These are phyloP conservation scores for Drosophila willistoni DNA, from an alignment of 1,140 invertebrate species.

Conservation along the genomic window DNA sequence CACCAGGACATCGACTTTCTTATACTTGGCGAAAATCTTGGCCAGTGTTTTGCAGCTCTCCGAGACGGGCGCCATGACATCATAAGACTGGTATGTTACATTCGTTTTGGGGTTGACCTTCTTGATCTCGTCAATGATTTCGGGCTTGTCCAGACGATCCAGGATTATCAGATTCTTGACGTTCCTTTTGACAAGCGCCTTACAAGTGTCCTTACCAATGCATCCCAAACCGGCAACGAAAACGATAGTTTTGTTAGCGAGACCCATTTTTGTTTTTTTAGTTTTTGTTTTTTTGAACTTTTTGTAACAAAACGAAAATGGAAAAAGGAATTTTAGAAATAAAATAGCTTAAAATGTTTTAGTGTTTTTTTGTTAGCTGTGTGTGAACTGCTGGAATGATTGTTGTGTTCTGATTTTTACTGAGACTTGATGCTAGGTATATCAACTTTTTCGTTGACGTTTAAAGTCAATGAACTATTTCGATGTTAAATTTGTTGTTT, in stretches of 20 bases:
- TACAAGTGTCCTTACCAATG: slow-evolving; percentile 71
- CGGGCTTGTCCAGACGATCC: slow-evolving; percentile 67
- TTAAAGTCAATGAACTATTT: no score
- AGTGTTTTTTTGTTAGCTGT: no score
- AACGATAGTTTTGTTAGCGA: slow-evolving; percentile 72
- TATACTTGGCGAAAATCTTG: slow-evolving; percentile 60
- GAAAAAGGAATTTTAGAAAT: no score
- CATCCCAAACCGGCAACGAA: slow-evolving; percentile 75
- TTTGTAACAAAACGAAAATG: no score
- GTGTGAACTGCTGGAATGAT: no score
- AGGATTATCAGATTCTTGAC: slow-evolving; percentile 70
- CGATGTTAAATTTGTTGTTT: no score
- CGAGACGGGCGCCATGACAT: slow-evolving; percentile 60
- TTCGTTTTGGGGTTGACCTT: slow-evolving; percentile 70
- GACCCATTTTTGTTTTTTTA: slow-evolving; percentile 7
- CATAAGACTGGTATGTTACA: slow-evolving; percentile 65
- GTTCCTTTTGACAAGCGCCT: slow-evolving; percentile 55
- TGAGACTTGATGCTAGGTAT: no score
- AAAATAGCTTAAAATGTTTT: no score
- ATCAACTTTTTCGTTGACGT: no score
- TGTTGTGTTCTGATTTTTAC: no score
- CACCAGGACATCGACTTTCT: slow-evolving; percentile 73
- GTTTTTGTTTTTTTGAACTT: no score
- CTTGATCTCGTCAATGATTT: slow-evolving; percentile 61
- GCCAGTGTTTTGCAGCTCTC: slow-evolving; percentile 60